Base-by-base conservation (phyloP, 2,888 invertebrate species). In the Caenorhabditis japonica region DNA sequence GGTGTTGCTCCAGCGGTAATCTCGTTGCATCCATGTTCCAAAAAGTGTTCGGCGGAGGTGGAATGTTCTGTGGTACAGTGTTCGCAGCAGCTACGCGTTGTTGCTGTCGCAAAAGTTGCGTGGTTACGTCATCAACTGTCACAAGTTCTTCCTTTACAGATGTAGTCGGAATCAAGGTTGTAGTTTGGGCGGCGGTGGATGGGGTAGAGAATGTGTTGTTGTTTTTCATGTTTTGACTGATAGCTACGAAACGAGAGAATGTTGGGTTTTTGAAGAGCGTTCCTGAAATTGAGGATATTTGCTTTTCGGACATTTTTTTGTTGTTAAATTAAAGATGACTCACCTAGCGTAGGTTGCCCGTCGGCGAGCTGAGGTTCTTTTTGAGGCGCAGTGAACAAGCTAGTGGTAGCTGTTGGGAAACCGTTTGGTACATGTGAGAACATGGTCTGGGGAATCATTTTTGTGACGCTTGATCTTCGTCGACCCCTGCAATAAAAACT, bases 181-280 rank as follows among this genome's bases (percentile, higher is more conserved):
- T 15, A 17, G n/a, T 41, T 12, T 56, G 13, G 33, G 56, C 56
- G 12, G 49, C 21, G 13, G 66, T 56, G 7, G 66, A 49, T 19
- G 66, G 56, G n/a, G 56, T 30, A 2, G 56, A 49, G 15, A 56
- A 49, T 27, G 61, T 46, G 33, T 75, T 79, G 27, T 78, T 78
- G 56, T 80, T 80, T 23, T 75, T 72, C 36, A 78, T 51, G 12
- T 55, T 76, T 23, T 76, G 70, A 36, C 62, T 68, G 36, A 80
- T 52, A 47, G 80, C 77, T 27, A 80, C 64, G 12, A 80, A 52
- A 8, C 76, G 76, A 12, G 66, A 64, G 30, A 80, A 77, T 4
- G 71, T 44, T 19, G 72, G 68, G 13, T 79, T 76, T 53, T 76
- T 76, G 69, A 79, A 75, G 10, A 79, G 47, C 3, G 73, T 47